Evolutionary conservation across 1,140 invertebrate species (phyloP), one percentile per base, ranked within the genome.

Genomic region (Augochlora pura): DNA sequence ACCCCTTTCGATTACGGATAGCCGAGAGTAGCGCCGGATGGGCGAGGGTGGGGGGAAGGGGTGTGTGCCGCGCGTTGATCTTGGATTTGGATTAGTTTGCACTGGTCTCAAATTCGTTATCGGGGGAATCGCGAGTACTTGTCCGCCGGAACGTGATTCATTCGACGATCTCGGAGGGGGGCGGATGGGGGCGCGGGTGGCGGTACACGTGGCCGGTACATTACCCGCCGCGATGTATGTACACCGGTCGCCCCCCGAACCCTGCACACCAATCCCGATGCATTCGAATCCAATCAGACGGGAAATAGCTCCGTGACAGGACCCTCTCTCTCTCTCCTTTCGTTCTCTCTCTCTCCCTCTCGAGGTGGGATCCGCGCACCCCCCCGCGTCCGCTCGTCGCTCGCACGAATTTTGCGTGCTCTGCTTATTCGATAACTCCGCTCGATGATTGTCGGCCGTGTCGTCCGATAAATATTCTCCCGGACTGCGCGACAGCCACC

Each of bases 71-170:
- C n/a, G n/a, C 72, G 81, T 63, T 73, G 72, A 85, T 84, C 75
- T 77, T 84, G 82, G 59, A 74, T 63, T 32, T 39, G 73, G 38
- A 73, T 77, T 77, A 75, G 52, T 84, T 85, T 69, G 69, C 82
- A 71, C 60, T 74, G 82, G 76, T 75, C 66, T 84, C 59, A 77
- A 84, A 85, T 63, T 81, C 83, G 76, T 80, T 84, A 85, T 76
- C 64, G 71, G 62, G 62, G 42, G 71, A 73, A 81, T 84, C 64
- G 59, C 73, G 64, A n/a, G 67, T 38, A 65, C 70, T 77, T 79
- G 71, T 62, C 39, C 63, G 71, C 25, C 39, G 71, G 54, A 52
- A 75, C 79, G 72, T 72, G 77, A 80, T 84, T 81, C 64, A 81
- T 80, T 84, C 78, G 54, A 68, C 73, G 65, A 85, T 84, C 72